Evolutionary conservation across 2,797 vertebrate species (phyloP).

Genomic region (Arrhamphus sclerolepis): DNA sequence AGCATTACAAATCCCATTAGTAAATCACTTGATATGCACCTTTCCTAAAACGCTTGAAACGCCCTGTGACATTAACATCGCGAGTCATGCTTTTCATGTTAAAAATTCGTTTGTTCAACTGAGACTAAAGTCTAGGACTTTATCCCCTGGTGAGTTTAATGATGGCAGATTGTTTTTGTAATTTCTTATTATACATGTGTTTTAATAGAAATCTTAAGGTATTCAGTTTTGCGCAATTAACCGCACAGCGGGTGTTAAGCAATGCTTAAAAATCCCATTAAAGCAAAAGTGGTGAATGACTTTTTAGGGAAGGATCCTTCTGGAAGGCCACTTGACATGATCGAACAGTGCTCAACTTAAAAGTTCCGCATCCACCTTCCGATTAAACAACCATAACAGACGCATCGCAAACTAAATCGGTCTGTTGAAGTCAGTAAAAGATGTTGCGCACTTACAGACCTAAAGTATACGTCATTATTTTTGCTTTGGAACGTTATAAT

Average conservation of each 20-base stretch:
- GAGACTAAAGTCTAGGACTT: constrained; percentile 67
- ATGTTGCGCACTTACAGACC: constrained; percentile 1
- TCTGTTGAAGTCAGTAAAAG: not conserved
- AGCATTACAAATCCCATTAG: constrained; percentile 96
- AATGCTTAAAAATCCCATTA: constrained; percentile 48
- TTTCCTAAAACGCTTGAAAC: constrained; percentile 87
- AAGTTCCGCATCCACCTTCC: constrained; percentile 30
- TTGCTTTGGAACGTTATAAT: not conserved
- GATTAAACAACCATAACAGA: constrained; percentile 7
- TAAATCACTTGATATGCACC: constrained; percentile 91
- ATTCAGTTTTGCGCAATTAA: constrained; percentile 51
- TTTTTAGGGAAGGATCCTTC: constrained; percentile 24
- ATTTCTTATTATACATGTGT: not conserved
- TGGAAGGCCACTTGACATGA: constrained; percentile 27
- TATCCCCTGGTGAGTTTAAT: constrained; percentile 42
- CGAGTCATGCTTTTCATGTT: constrained; percentile 87
- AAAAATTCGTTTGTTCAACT: constrained; percentile 82
- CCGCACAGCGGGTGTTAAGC: constrained; percentile 45
- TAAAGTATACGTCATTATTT: constrained; percentile 1
- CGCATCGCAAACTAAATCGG: not conserved
- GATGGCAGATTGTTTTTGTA: not conserved
- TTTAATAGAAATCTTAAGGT: constrained; percentile 25
- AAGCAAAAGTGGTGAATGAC: constrained; percentile 30
- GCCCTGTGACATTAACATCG: constrained; percentile 87
- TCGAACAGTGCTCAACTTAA: not conserved